These are phyloP conservation scores for Drosophila hydei DNA, from an alignment of 1,140 invertebrate species.

Conservation along the genomic window DNA sequence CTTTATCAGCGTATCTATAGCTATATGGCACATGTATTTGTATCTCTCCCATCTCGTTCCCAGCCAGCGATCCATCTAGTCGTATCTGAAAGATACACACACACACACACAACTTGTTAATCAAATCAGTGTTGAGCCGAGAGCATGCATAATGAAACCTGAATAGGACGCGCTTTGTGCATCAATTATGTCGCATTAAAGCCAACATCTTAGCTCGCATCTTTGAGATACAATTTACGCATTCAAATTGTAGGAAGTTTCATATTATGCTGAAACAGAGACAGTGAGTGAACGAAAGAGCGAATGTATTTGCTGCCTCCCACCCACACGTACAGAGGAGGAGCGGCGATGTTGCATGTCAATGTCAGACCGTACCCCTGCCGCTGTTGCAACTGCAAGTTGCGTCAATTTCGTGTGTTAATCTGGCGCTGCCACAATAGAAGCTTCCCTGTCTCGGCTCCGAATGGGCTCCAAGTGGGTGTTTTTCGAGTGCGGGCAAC, in stretches of 20 bases:
- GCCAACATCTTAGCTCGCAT: constrained; percentile 44
- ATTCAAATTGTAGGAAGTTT: constrained; percentile 74
- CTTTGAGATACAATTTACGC: constrained; percentile 73
- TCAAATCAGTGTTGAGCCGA: constrained; percentile 53
- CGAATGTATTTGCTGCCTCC: constrained; percentile 2
- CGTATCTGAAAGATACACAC: constrained; percentile 30
- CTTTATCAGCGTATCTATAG: not conserved
- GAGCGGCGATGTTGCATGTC: constrained; percentile 53
- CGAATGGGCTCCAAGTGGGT: constrained; percentile 44
- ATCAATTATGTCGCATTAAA: constrained; percentile 81
- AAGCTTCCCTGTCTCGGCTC: constrained; percentile 39
- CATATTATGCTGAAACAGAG: constrained; percentile 53
- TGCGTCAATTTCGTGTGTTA: constrained; percentile 45
- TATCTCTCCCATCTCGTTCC: constrained; percentile 9
- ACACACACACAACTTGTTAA: constrained; percentile 45
- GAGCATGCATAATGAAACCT: constrained; percentile 51
- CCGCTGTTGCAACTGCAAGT: constrained; percentile 34
- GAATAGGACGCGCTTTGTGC: constrained; percentile 66
- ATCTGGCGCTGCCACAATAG: constrained; percentile 62
- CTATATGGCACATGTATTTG: constrained; percentile 4
- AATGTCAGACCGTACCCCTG: constrained; percentile 59
- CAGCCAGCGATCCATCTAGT: not conserved
- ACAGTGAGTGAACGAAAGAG: not conserved
- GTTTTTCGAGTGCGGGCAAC: constrained; percentile 57
- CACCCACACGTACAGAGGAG: constrained; percentile 55